These are phyloP conservation scores for Arion vulgaris DNA, from an alignment of 1,140 invertebrate species.

Conservation along the genomic window DNA sequence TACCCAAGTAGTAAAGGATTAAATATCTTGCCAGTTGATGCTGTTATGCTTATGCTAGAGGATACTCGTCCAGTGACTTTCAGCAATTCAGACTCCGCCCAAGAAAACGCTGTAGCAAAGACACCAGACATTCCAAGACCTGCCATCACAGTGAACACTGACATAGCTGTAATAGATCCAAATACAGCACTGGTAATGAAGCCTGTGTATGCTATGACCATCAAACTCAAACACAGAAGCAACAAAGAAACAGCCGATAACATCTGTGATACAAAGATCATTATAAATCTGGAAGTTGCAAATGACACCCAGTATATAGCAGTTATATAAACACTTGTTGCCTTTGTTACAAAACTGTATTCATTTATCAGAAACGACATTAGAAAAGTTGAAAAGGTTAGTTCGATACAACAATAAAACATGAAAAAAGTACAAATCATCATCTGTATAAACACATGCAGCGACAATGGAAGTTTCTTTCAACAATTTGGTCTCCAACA, in stretches of 20 bases:
- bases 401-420: conserved; percentile 51
- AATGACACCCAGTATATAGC: conserved; percentile 20
- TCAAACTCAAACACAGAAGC: background rate
- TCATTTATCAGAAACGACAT: conserved; percentile 47
- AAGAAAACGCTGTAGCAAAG: conserved; percentile 49
- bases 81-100: conserved; percentile 48
- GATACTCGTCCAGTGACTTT: conserved; percentile 47
- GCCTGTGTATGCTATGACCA: background rate
- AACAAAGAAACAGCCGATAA: background rate
- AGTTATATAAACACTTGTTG: conserved; percentile 8
- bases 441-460: conserved; percentile 35
- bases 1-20: conserved; percentile 51
- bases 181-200: background rate
- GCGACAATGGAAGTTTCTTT: conserved; percentile 9
- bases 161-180: background rate
- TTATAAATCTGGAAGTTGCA: conserved; percentile 20
- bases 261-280: conserved; percentile 4
- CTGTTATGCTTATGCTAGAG: conserved; percentile 46
- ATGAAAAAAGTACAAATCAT: conserved; percentile 27
- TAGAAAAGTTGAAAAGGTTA: conserved; percentile 49
- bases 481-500: conserved; percentile 3
- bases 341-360: background rate
- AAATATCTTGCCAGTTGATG: conserved; percentile 41
- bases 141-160: conserved; percentile 7
- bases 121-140: conserved; percentile 48